These are phyloP conservation scores for Okamejei kenojei DNA, from an alignment of 2,797 vertebrate genomes.

Conservation along the genomic window DNA sequence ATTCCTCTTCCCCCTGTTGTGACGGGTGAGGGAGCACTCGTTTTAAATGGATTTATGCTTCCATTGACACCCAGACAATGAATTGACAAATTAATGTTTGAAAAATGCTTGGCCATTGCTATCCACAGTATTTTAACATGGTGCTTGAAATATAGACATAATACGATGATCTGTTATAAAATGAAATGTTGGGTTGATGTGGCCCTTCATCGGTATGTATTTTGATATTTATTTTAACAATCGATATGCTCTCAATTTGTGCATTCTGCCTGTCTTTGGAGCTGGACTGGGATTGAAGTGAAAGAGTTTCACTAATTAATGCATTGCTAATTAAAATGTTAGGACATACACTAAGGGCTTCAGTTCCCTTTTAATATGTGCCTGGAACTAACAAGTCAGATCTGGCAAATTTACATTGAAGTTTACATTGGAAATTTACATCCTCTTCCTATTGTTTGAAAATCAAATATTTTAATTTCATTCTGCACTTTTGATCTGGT, in stretches of 20 bases:
- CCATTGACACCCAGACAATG: neutral
- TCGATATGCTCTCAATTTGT: neutral
- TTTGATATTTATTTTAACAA: neutral
- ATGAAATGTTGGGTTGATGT: neutral
- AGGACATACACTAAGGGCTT: neutral
- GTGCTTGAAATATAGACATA: neutral
- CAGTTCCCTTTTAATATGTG: neutral
- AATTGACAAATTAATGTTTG: neutral
- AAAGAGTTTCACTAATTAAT: neutral
- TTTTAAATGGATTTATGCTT: neutral
- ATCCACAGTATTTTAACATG: neutral
- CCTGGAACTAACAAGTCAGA: neutral
- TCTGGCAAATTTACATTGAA: neutral
- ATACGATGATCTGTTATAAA: neutral
- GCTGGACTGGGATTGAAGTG: neutral
- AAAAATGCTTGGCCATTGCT: neutral
- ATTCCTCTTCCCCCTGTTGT: neutral
- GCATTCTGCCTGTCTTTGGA: neutral
- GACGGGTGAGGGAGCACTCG: neutral
- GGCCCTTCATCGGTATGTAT: neutral
- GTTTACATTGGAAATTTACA: neutral
- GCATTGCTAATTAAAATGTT: neutral
- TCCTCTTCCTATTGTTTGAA: neutral
- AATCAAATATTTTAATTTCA: neutral
- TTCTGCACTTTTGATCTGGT: neutral